phyloP scores from a whole-genome alignment of 2,797 vertebrate species.

The Poecile montanus region DNA sequence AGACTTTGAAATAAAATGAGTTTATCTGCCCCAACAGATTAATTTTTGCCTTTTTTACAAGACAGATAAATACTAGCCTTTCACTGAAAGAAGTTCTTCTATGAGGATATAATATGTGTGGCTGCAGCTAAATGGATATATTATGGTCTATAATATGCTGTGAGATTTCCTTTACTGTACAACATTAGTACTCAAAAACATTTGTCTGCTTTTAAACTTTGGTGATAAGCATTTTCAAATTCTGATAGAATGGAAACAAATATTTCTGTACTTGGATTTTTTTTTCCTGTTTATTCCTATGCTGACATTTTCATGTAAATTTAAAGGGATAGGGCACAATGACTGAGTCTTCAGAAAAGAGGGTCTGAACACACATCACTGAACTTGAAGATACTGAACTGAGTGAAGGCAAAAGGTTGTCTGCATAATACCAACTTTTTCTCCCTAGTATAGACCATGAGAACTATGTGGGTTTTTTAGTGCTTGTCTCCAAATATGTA shows the following conservation, averaged over 20 bases:
- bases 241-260: neutral
- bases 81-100: neutral
- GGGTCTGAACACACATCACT: neutral
- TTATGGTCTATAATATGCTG: neutral
- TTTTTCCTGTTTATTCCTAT: neutral
- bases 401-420: neutral
- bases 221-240: neutral
- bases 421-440: neutral
- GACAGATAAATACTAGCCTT: neutral
- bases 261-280: neutral
- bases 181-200: neutral
- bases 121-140: neutral
- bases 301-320: neutral
- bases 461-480: neutral
- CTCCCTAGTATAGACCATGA: neutral
- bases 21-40: neutral
- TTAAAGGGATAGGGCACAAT: neutral
- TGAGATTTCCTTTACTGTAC: neutral
- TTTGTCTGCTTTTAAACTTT: neutral
- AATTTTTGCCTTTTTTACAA: neutral
- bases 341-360: neutral
- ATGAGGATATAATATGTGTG: neutral
- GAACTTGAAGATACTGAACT: neutral
- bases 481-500: neutral
- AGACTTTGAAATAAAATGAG: neutral